Evolutionary conservation across 2,888 invertebrate species (phyloP), one percentile per base, ranked within the genome.

Genomic region (Campoletis raptor): DNA sequence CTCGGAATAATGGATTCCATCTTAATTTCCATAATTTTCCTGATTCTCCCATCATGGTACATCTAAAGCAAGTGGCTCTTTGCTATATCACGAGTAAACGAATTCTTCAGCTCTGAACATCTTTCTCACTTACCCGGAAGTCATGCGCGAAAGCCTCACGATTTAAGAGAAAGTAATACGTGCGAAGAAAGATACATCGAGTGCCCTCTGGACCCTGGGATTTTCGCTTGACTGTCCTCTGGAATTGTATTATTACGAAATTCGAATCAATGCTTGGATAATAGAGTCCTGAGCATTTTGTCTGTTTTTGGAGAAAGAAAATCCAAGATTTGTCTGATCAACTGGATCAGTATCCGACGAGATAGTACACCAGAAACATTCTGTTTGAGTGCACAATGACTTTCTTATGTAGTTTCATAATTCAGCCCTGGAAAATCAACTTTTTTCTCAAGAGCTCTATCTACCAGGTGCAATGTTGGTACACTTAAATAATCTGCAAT

Each of bases 91-190:
- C 66, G 30, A 83, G 90, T 91, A 90, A 89, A 89, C 89, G 89
- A 42, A 24, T 66, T 45, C 48, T 87, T 85, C 82, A 48, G 61
- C 61, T 45, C 67, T 85, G 76, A 85, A 87, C 85, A 88, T 89
- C 24, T 88, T 88, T 87, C 54, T 89, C 30, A 6, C 85, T 76
- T 87, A 91, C 92, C 92, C 91, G 92, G 92, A 92, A 92, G 89
- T 91, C 88, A 84, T 86, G 85, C 77, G 76, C 85, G 78, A 85
- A 86, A 88, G 77, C 89, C 85, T 89, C 87, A 87, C 87, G 89
- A 89, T 70, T 87, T 78, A 88, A 90, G 91, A 92, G 90, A 91
- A 91, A 92, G 91, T 91, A 87, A 90, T 89, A 90, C 89, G 81
- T 76, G 84, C 74, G 85, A 76, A 72, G 73, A 74, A 74, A 74